Percentiles rank a stretch among this genome's conserved stretches.
Evolutionary conservation across 37 sponge, comb jelly and placozoan species (phyloP).

Genomic region (Aplysina aerophoba): DNA sequence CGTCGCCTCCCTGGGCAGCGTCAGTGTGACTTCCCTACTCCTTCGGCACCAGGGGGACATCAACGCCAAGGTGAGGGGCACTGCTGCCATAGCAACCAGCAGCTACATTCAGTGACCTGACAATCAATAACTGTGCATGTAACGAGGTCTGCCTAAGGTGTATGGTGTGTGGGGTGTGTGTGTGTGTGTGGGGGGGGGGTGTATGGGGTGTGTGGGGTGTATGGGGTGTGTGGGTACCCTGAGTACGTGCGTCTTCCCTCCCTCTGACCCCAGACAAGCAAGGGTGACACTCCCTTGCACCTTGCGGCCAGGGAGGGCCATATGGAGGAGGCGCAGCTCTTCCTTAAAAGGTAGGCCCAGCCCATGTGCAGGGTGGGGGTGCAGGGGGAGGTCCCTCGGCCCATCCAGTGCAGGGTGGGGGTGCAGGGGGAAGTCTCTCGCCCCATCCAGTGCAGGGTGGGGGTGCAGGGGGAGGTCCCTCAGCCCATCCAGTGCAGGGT

Average conservation of each 20-base stretch:
- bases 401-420: too few species aligned
- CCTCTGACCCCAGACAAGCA: not conserved
- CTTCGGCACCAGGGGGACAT: constrained; percentile 62
- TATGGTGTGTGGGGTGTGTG: too few species aligned
- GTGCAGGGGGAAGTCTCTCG: too few species aligned
- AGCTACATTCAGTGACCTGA: too few species aligned
- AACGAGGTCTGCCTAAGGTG: too few species aligned
- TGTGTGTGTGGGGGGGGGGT: not conserved
- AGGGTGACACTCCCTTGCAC: constrained; percentile 66
- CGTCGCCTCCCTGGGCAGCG: constrained; percentile 54
- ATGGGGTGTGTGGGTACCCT: not conserved
- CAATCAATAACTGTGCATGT: too few species aligned
- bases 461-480: too few species aligned
- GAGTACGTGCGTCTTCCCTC: not conserved
- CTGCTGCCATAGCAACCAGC: too few species aligned
- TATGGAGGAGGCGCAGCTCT: constrained; percentile 41
- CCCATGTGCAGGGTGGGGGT: not conserved
- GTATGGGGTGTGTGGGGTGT: not conserved
- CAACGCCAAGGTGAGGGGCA: constrained; percentile 42
- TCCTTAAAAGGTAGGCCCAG: constrained; percentile 58
- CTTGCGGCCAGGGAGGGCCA: constrained; percentile 71
- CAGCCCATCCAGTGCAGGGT: too few species aligned
- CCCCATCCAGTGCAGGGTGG: too few species aligned
- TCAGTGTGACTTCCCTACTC: constrained; percentile 40
- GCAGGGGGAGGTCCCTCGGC: not conserved